Conservation (phyloP, 2,888 invertebrate genomes). For the Neoitamus cyanurus region DNA sequence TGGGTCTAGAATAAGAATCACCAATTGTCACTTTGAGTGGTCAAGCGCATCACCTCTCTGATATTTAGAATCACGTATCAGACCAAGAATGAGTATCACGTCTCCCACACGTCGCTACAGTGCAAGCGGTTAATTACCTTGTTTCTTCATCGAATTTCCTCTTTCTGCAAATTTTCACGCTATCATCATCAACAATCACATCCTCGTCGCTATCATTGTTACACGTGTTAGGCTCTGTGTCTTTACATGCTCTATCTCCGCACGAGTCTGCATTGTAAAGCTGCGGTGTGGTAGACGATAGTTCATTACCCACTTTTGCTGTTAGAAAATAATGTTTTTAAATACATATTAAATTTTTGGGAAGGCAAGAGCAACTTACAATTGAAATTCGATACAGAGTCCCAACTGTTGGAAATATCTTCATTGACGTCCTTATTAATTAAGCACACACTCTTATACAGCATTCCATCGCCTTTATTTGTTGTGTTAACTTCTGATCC, state of each 20-base stretch:
- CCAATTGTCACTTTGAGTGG: too few species aligned
- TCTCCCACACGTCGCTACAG: too few species aligned
- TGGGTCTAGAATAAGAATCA: too few species aligned
- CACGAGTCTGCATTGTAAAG: slow-evolving; percentile 66
- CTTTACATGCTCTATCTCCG: slow-evolving; percentile 57
- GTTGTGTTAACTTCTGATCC: slow-evolving; percentile 60
- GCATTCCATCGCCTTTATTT: slow-evolving; percentile 63
- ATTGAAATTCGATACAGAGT: slow-evolving; percentile 53
- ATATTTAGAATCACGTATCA: too few species aligned
- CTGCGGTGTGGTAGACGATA: slow-evolving; percentile 65
- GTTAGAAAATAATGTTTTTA: slow-evolving; percentile 26
- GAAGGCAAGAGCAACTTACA: slow-evolving; percentile 42
- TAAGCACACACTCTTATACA: slow-evolving; percentile 64
- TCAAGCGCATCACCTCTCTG: too few species aligned
- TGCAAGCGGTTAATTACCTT: slow-evolving; percentile 1
- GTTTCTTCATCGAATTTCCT: slow-evolving; percentile 61
- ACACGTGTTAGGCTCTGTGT: slow-evolving; percentile 60
- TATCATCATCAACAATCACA: slow-evolving; percentile 66
- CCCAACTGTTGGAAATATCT: slow-evolving; percentile 56
- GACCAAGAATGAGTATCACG: too few species aligned
- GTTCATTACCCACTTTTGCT: slow-evolving; percentile 65
- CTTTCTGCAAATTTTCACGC: slow-evolving; percentile 59
- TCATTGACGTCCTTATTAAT: slow-evolving; percentile 64
- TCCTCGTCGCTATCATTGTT: slow-evolving; percentile 67
- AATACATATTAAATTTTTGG: not conserved